Conservation (phyloP, 1,140 invertebrate genomes). For the Arctopsyche grandis region DNA sequence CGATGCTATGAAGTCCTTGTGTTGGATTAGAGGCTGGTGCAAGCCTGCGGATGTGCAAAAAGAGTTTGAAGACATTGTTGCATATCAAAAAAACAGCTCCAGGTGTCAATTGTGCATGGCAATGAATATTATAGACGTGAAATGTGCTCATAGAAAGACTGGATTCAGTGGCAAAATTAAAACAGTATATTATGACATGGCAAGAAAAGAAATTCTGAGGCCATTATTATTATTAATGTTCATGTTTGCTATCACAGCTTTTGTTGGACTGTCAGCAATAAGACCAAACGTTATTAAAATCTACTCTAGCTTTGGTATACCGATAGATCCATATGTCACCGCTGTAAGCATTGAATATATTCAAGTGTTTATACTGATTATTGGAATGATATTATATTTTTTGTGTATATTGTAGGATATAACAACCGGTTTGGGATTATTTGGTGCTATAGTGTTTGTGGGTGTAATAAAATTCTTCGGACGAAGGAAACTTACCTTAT, state of each 20-base stretch:
- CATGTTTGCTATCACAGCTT: conserved; percentile 67
- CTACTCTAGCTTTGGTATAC: conserved; percentile 63
- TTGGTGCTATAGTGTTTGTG: conserved; percentile 57
- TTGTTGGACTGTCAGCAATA: conserved; percentile 66
- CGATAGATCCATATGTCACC: conserved; percentile 62
- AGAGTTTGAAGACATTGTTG: conserved; percentile 62
- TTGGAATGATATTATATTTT: no score
- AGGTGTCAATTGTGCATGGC: conserved; percentile 56
- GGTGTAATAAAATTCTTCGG: conserved; percentile 68
- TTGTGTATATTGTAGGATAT: conserved; percentile 35
- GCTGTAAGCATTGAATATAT: conserved; percentile 58
- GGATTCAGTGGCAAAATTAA: conserved; percentile 30
- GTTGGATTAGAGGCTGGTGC: conserved; percentile 67
- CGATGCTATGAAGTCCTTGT: conserved; percentile 64
- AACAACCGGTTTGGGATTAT: conserved; percentile 54
- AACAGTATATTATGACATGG: conserved; percentile 58
- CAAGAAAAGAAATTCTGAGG: conserved; percentile 64
- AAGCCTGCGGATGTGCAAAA: conserved; percentile 61
- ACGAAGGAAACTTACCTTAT: conserved; percentile 58
- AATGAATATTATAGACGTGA: not conserved
- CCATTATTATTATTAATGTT: conserved; percentile 63
- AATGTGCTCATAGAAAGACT: conserved; percentile 43
- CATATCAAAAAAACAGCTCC: conserved; percentile 59
- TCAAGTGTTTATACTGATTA: no score
- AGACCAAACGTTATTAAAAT: conserved; percentile 71